A percentile compares a stretch with the other conserved stretches of the same genome.
phyloP scores from a whole-genome alignment of 2,113 vertebrate genomes.

The Alouatta palliata region DNA sequence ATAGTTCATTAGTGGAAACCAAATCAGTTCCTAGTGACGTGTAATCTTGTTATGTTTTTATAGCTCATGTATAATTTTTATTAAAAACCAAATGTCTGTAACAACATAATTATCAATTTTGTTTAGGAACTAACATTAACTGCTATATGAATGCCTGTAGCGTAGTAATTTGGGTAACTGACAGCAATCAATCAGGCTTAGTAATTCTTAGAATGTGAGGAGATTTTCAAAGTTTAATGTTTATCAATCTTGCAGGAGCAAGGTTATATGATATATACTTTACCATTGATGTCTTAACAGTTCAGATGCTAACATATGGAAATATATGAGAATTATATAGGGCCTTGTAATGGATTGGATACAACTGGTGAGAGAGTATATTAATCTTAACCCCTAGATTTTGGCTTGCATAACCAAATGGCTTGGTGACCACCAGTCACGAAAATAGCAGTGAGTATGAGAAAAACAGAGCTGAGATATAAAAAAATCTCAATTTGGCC shows the following conservation, averaged over 20 bases:
- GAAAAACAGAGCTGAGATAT: not conserved
- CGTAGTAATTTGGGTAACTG: not conserved
- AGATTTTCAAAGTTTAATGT: not conserved
- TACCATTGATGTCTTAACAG: not conserved
- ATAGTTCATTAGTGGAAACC: conserved; percentile 33
- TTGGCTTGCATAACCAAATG: not conserved
- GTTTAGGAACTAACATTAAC: not conserved
- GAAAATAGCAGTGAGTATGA: not conserved
- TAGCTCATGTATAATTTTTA: conserved; percentile 43
- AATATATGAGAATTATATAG: not conserved
- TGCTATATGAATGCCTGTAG: not conserved
- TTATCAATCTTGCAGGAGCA: not conserved
- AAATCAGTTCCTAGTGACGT: conserved; percentile 42
- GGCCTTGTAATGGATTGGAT: not conserved
- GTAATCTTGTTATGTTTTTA: not conserved
- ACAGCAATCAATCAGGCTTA: not conserved
- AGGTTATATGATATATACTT: not conserved
- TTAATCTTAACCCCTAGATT: not conserved
- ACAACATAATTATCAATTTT: conserved; percentile 8
- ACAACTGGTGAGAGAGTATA: not conserved
- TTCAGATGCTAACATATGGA: not conserved
- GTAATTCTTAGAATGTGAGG: not conserved
- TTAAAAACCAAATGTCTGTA: conserved; percentile 22
- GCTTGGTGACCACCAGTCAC: not conserved
- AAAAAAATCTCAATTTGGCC: conserved; percentile 25